Percentiles rank a stretch among this genome's conserved stretches.
phyloP scores from a whole-genome alignment of 2,888 invertebrate genomes.

The Eupelmus urozonus region DNA sequence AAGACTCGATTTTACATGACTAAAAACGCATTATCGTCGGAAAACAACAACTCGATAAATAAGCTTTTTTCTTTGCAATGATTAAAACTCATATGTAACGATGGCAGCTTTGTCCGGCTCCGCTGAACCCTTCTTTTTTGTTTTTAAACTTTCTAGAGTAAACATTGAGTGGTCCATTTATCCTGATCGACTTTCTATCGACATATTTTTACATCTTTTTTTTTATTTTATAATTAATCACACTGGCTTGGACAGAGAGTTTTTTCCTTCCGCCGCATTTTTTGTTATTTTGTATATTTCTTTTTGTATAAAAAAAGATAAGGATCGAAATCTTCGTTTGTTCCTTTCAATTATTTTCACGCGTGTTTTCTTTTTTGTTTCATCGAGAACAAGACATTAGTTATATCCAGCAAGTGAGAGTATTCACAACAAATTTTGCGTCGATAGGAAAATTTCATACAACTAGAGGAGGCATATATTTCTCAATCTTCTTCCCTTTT shows the following conservation, averaged over 20 bases:
- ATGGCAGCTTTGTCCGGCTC: constrained; percentile 59
- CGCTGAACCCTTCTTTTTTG: constrained; percentile 45
- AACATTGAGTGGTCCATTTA: constrained; percentile 61
- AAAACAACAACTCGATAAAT: constrained; percentile 50
- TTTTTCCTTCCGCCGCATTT: constrained; percentile 43
- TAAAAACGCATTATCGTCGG: constrained; percentile 35
- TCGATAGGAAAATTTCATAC: constrained; percentile 72
- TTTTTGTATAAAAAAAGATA: constrained; percentile 49
- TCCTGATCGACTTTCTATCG: constrained; percentile 54
- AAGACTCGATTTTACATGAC: constrained; percentile 40
- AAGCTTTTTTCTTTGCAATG: constrained; percentile 32
- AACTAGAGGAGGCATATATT: constrained; percentile 73
- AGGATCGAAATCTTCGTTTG: constrained; percentile 33
- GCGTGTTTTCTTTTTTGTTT: constrained; percentile 17
- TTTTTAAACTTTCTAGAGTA: constrained; percentile 46
- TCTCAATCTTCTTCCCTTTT: constrained; percentile 51
- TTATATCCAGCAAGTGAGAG: constrained; percentile 47
- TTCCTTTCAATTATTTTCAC: constrained; percentile 13
- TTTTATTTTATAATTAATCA: constrained; percentile 60
- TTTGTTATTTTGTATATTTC: constrained; percentile 41
- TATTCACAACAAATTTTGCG: constrained; percentile 70
- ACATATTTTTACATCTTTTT: constrained; percentile 46
- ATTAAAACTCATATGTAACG: constrained; percentile 33
- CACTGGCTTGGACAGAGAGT: constrained; percentile 62
- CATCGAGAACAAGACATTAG: constrained; percentile 57